A percentile compares a stretch with the other conserved stretches of the same genome.
These are phyloP conservation scores for Onthophagus taurus DNA, from an alignment of 1,140 invertebrate species.

Conservation along the genomic window DNA sequence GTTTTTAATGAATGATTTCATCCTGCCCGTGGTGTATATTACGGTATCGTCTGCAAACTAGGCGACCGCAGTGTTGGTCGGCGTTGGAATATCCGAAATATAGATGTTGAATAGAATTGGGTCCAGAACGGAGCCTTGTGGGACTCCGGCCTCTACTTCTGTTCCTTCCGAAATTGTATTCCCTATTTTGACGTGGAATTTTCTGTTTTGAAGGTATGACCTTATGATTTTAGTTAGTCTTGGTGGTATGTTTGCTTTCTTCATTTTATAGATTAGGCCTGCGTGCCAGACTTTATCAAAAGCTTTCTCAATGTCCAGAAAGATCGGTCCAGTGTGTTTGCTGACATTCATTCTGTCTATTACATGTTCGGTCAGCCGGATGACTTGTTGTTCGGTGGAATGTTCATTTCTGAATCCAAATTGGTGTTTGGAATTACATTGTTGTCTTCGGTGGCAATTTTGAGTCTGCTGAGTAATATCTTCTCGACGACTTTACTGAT, in stretches of 20 bases:
- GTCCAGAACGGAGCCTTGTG: neutral
- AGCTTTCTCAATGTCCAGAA: constrained; percentile 1
- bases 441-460: no score
- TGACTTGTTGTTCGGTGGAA: neutral
- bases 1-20: no score
- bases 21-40: no score
- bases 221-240: neutral
- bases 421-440: no score
- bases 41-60: neutral
- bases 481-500: no score
- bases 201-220: neutral
- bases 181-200: neutral
- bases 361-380: neutral
- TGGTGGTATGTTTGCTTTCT: neutral
- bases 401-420: no score
- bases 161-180: no score
- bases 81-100: neutral
- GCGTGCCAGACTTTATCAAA: constrained; percentile 2
- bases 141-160: no score
- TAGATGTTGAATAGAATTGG: neutral
- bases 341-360: neutral
- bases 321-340: neutral
- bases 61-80: no score
- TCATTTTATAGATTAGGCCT: neutral
- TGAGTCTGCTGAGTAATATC: no score